Evolutionary conservation across 2,888 invertebrate species (phyloP).

Genomic region (Acronicta aceris): DNA sequence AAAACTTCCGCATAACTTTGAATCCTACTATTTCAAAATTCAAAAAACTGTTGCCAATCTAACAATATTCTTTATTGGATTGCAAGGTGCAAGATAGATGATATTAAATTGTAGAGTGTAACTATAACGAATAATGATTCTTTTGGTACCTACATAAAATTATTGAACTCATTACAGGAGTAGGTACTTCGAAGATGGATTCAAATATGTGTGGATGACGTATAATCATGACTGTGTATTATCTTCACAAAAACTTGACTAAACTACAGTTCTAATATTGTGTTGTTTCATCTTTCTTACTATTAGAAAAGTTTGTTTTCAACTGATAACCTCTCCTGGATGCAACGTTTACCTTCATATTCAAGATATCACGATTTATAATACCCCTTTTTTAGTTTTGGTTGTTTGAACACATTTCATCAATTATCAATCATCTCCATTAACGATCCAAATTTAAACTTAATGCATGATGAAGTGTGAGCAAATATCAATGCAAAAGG

Average conservation of each 20-base stretch:
- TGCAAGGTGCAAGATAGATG: too few species aligned
- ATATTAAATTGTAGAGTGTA: conserved; percentile 28
- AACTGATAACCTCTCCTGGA: conserved; percentile 57
- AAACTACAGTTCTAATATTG: conserved; percentile 43
- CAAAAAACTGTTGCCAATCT: too few species aligned
- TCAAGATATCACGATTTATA: conserved; percentile 2
- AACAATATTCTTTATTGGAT: too few species aligned
- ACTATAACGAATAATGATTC: background rate
- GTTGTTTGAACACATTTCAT: conserved; percentile 16
- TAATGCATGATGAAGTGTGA: background rate
- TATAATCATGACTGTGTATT: conserved; percentile 5
- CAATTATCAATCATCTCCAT: background rate
- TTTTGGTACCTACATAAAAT: background rate
- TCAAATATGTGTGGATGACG: conserved; percentile 17
- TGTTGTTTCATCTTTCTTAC: conserved; percentile 48
- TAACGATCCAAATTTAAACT: background rate
- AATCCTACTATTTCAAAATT: conserved; percentile 2
- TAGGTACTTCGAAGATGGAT: background rate
- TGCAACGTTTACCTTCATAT: conserved; percentile 51
- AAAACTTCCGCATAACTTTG: conserved; percentile 3
- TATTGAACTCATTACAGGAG: too few species aligned
- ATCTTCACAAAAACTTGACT: conserved; percentile 4
- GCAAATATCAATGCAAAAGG: conserved; percentile 10
- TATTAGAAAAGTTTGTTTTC: conserved; percentile 53
- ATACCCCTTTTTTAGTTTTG: conserved; percentile 7